phyloP scores from a whole-genome alignment of 2,888 invertebrate species.

The Calliphora vomitoria region DNA sequence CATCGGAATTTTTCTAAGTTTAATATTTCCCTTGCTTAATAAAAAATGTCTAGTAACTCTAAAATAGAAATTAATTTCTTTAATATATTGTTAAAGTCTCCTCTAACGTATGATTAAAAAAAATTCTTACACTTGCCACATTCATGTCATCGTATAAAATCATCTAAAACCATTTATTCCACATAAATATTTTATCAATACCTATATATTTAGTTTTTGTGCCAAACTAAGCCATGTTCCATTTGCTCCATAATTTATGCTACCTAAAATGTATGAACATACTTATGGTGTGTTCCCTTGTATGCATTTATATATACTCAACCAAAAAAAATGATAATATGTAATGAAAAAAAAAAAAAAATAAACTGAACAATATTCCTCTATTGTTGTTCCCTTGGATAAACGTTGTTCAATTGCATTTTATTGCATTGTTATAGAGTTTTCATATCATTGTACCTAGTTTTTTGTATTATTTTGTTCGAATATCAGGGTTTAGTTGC shows the following conservation, averaged over 20 bases:
- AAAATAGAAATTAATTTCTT: background rate
- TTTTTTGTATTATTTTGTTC: slow-evolving; percentile 22
- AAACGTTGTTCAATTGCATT: slow-evolving; percentile 66
- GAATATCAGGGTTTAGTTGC: slow-evolving; percentile 30
- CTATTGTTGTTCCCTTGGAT: slow-evolving; percentile 58
- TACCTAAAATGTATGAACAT: slow-evolving; percentile 23
- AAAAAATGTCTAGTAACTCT: no score
- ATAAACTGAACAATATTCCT: slow-evolving; percentile 27
- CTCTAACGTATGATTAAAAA: slow-evolving; percentile 29
- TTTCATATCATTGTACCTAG: slow-evolving; percentile 49
- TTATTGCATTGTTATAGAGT: slow-evolving; percentile 65
- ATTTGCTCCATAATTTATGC: slow-evolving; percentile 52
- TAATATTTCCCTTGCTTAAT: no score
- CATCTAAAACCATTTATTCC: slow-evolving; percentile 38
- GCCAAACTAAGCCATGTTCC: slow-evolving; percentile 48
- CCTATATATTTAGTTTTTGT: background rate
- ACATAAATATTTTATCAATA: slow-evolving; percentile 48
- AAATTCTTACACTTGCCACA: background rate
- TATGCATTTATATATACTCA: slow-evolving; percentile 31
- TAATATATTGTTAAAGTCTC: background rate
- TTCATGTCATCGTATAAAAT: slow-evolving; percentile 22
- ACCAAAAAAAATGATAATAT: background rate
- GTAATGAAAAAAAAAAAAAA: background rate
- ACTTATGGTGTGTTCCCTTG: slow-evolving; percentile 29
- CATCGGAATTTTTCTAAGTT: no score